These are phyloP conservation scores for Perdix hodgsoniae DNA, from an alignment of 2,797 vertebrate genomes.

Conservation along the genomic window DNA sequence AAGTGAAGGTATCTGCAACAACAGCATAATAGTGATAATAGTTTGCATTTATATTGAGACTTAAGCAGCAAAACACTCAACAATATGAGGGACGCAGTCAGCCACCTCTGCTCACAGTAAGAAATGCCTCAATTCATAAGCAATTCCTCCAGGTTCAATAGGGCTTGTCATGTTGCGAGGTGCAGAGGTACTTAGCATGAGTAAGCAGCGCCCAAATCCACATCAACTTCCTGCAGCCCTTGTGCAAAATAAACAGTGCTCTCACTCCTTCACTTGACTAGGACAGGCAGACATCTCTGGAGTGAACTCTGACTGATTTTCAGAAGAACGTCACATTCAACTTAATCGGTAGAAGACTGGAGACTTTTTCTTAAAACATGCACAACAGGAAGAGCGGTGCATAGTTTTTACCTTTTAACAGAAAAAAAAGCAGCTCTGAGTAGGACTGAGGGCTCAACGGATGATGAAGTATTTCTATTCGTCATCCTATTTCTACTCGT, in stretches of 20 bases:
- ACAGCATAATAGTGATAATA: neutral
- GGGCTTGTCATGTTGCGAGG: neutral
- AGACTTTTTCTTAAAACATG: neutral
- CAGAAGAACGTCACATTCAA: neutral
- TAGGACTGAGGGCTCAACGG: neutral
- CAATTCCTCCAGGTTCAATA: neutral
- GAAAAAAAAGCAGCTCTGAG: neutral
- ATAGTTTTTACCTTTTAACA: neutral
- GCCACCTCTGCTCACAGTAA: neutral
- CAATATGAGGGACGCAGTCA: neutral
- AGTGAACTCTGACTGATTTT: neutral
- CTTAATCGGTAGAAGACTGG: neutral
- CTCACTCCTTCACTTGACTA: neutral
- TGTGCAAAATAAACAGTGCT: neutral
- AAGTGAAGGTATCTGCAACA: conserved; percentile 54
- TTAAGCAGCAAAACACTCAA: neutral
- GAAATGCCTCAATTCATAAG: neutral
- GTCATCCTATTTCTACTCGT: neutral
- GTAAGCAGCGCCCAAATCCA: neutral
- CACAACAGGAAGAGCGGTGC: neutral
- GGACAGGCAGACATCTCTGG: neutral
- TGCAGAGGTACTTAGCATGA: neutral
- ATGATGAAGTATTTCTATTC: neutral
- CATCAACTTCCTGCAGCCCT: neutral
- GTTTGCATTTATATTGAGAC: neutral